Percentiles rank a stretch among this genome's conserved stretches.
Evolutionary conservation across 2,113 vertebrate genomes (phyloP).

Genomic region (Chlorodrepanis virens): DNA sequence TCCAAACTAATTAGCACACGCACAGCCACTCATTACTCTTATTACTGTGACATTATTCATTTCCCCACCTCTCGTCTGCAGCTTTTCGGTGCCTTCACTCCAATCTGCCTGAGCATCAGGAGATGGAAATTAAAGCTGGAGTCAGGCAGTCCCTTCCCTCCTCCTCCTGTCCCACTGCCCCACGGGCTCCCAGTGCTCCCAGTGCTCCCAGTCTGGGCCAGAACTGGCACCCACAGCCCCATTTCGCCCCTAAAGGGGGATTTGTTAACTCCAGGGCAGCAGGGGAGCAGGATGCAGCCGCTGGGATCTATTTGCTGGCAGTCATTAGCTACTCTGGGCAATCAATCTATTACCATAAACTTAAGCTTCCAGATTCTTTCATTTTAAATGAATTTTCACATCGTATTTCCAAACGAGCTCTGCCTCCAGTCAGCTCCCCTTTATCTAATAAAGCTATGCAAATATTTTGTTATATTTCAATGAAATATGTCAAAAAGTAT

Average conservation of each 20-base stretch:
- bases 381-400: slow-evolving; percentile 78
- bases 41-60: slow-evolving; percentile 53
- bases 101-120: neutral
- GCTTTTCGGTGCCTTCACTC: neutral
- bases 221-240: neutral
- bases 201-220: neutral
- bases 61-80: slow-evolving; percentile 52
- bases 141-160: neutral
- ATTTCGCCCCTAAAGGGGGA: neutral
- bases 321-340: slow-evolving; percentile 69
- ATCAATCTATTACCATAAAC: slow-evolving; percentile 75
- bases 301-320: slow-evolving; percentile 59
- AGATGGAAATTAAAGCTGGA: neutral
- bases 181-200: neutral
- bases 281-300: neutral
- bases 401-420: slow-evolving; percentile 76
- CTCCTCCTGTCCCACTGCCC: neutral
- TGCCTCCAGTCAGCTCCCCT: slow-evolving; percentile 77
- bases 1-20: slow-evolving; percentile 28
- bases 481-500: slow-evolving; percentile 73
- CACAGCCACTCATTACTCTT: slow-evolving; percentile 44
- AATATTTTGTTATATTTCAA: slow-evolving; percentile 80
- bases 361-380: slow-evolving; percentile 74
- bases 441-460: slow-evolving; percentile 80
- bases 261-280: neutral